A percentile compares a stretch with the other conserved stretches of the same genome.
These are phyloP conservation scores for Diploptera punctata DNA, from an alignment of 2,888 invertebrate species.

Conservation along the genomic window DNA sequence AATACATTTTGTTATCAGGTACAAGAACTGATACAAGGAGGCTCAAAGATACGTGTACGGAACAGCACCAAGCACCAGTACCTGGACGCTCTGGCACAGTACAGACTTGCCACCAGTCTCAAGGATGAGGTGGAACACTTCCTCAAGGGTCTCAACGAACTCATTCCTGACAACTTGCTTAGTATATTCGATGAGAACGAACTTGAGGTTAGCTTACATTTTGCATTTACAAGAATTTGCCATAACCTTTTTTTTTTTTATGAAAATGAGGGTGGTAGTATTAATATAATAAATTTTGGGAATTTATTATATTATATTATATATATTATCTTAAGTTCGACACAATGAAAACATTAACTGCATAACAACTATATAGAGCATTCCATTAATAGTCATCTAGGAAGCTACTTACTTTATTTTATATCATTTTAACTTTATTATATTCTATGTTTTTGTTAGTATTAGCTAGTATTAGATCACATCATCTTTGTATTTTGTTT, in stretches of 20 bases:
- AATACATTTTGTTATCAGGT: slow-evolving; percentile 52
- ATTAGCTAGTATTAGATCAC: no score
- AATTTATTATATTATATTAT: no score
- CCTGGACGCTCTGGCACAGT: slow-evolving; percentile 88
- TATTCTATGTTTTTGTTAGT: no score
- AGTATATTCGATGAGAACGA: slow-evolving; percentile 97
- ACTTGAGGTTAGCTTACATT: slow-evolving; percentile 74
- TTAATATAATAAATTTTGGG: no score
- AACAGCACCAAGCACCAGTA: slow-evolving; percentile 82
- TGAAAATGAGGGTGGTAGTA: no score
- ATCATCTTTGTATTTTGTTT: no score
- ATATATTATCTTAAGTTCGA: background rate
- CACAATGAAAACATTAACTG: background rate
- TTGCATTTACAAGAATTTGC: background rate
- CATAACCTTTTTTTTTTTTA: no score
- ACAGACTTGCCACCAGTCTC: slow-evolving; percentile 81
- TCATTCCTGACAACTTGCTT: slow-evolving; percentile 91
- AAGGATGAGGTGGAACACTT: slow-evolving; percentile 87
- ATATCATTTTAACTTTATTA: no score
- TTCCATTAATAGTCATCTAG: no score
- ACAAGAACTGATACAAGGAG: slow-evolving; percentile 84
- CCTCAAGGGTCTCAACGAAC: slow-evolving; percentile 86
- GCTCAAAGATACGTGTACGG: slow-evolving; percentile 75
- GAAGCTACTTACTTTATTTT: no score
- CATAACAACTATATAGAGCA: no score